phyloP scores from a whole-genome alignment of 2,888 invertebrate species.

The Rhagonycha lutea region DNA sequence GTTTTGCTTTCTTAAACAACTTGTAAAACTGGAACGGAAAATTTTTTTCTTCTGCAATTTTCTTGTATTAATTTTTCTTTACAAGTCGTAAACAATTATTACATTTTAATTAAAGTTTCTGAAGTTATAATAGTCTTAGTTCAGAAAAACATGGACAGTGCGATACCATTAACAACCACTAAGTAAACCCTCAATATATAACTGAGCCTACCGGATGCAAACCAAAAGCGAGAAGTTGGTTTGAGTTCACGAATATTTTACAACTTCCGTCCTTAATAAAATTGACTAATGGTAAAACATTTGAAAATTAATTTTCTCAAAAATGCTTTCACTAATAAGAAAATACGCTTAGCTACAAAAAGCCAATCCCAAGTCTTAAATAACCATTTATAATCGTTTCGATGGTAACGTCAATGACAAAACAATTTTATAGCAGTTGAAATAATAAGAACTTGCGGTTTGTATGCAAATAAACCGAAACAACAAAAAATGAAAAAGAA shows the following conservation, averaged over 20 bases:
- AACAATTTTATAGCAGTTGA: background rate
- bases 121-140: background rate
- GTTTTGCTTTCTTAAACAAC: background rate
- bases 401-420: background rate
- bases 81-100: background rate
- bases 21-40: background rate
- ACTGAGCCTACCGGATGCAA: slow-evolving; percentile 8
- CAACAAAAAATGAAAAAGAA: background rate
- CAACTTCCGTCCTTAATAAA: slow-evolving; percentile 16
- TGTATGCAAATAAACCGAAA: background rate
- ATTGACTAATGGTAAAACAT: slow-evolving; percentile 9
- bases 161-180: background rate
- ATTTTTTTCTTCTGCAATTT: background rate
- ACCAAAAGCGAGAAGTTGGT: slow-evolving; percentile 9
- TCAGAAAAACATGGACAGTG: background rate
- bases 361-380: background rate
- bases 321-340: background rate
- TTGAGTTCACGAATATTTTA: slow-evolving; percentile 15
- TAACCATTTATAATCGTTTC: background rate
- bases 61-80: background rate
- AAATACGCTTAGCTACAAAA: background rate
- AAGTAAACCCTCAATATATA: background rate
- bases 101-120: background rate
- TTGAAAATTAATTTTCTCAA: slow-evolving; percentile 1
- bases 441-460: background rate